A percentile compares a stretch with the other conserved stretches of the same genome.
Evolutionary conservation across 2,797 vertebrate genomes (phyloP).

Genomic region (Zenarchopterus dispar): DNA sequence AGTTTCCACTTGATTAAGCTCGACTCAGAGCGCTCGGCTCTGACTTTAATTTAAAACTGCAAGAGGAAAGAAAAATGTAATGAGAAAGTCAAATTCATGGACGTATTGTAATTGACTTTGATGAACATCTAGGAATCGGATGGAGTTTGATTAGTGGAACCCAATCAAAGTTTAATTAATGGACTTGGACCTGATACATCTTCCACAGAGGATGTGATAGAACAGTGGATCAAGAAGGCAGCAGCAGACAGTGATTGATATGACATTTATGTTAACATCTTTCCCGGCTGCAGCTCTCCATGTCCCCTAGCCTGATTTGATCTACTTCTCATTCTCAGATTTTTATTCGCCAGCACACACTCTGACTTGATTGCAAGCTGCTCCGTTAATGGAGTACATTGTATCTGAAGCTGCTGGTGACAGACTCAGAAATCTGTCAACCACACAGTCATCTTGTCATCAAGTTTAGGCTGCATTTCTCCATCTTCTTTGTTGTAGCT

Average conservation of each 20-base stretch:
- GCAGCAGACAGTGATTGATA: constrained; percentile 65
- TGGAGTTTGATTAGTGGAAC: constrained; percentile 79
- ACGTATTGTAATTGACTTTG: constrained; percentile 84
- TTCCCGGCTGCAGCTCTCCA: constrained; percentile 39
- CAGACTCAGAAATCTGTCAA: constrained; percentile 46
- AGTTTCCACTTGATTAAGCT: constrained; percentile 85
- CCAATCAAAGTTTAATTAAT: constrained; percentile 83
- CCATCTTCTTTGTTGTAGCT: constrained; percentile 48
- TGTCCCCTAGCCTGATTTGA: constrained; percentile 50
- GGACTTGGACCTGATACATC: constrained; percentile 67
- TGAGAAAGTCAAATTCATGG: constrained; percentile 85
- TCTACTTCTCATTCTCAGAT: constrained; percentile 47
- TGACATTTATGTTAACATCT: constrained; percentile 57
- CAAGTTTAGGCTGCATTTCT: constrained; percentile 39
- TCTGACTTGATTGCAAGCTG: constrained; percentile 60
- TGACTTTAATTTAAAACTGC: constrained; percentile 80
- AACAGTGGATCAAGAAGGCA: constrained; percentile 42
- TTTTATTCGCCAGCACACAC: constrained; percentile 45
- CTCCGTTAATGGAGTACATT: constrained; percentile 52
- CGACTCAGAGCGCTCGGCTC: constrained; percentile 69
- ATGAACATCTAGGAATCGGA: constrained; percentile 78
- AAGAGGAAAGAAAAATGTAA: constrained; percentile 66
- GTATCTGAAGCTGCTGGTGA: constrained; percentile 50
- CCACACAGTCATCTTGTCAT: constrained; percentile 49
- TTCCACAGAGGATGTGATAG: constrained; percentile 39